Conservation (phyloP, 2,113 vertebrate genomes). For the Chamaea fasciata region DNA sequence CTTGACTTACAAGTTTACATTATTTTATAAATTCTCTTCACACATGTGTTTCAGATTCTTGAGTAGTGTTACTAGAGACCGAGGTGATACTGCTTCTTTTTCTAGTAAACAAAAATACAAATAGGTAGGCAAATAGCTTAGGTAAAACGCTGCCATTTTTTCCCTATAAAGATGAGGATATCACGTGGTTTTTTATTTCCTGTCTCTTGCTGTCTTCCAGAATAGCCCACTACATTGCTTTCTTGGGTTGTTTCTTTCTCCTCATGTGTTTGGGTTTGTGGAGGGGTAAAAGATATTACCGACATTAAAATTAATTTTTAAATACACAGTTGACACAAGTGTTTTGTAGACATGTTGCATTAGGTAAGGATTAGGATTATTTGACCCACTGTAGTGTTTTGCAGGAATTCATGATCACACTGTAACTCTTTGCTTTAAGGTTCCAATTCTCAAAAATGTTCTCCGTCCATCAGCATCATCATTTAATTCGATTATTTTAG, state of each 20-base stretch:
- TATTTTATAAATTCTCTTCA: not conserved
- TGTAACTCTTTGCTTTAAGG: not conserved
- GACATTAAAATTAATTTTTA: not conserved
- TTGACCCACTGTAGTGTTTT: not conserved
- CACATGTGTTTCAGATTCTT: not conserved
- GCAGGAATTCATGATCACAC: not conserved
- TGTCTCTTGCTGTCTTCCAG: not conserved
- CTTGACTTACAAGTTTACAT: not conserved
- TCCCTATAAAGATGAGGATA: not conserved
- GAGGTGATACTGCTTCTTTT: not conserved
- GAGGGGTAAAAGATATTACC: not conserved
- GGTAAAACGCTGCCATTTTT: not conserved
- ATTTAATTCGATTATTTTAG: not conserved
- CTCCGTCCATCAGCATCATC: accelerated
- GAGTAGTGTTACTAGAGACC: not conserved
- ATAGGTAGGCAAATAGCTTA: not conserved
- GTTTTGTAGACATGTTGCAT: not conserved
- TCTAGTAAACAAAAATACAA: not conserved
- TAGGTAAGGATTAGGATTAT: not conserved
- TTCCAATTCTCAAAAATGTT: not conserved
- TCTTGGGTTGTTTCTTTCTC: not conserved
- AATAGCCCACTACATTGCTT: not conserved
- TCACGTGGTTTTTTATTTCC: not conserved
- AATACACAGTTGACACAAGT: not conserved
- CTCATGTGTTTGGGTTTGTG: accelerated